These are phyloP conservation scores for Acanthis flammea DNA, from an alignment of 2,797 vertebrate species.

Conservation along the genomic window DNA sequence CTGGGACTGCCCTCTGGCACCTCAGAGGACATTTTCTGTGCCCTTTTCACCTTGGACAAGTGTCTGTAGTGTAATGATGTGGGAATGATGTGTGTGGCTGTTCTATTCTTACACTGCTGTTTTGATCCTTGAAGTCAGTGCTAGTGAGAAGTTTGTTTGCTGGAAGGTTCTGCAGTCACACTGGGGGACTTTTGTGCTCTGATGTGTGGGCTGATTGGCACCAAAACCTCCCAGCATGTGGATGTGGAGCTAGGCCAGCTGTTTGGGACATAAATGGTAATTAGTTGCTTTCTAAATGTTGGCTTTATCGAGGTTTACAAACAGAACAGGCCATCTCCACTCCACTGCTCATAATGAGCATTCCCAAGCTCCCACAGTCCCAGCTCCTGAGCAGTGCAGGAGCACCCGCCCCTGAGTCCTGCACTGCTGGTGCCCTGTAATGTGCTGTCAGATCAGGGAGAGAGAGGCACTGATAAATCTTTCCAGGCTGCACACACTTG, in stretches of 20 bases:
- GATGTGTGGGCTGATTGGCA: slow-evolving; percentile 7
- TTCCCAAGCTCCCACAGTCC: background rate
- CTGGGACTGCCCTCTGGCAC: background rate
- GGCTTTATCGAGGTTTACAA: background rate
- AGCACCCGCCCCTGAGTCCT: background rate
- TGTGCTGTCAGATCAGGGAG: background rate
- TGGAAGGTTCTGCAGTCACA: background rate
- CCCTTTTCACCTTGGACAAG: background rate
- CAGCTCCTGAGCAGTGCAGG: background rate
- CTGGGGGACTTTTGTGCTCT: background rate
- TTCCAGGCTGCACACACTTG: background rate
- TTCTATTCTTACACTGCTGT: background rate
- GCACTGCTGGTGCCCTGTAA: background rate
- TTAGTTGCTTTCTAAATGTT: background rate
- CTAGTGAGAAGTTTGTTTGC: background rate
- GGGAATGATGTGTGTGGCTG: background rate
- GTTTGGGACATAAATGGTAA: background rate
- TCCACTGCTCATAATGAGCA: background rate
- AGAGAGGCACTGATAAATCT: background rate
- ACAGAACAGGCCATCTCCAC: background rate
- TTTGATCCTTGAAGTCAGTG: background rate
- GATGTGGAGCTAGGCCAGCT: slow-evolving; percentile 9
- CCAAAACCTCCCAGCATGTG: background rate
- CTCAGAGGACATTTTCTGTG: background rate
- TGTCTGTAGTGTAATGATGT: background rate